A percentile compares a stretch with the other conserved stretches of the same genome.
Evolutionary conservation across 2,888 invertebrate species (phyloP).

Genomic region (Apamea epomidion): DNA sequence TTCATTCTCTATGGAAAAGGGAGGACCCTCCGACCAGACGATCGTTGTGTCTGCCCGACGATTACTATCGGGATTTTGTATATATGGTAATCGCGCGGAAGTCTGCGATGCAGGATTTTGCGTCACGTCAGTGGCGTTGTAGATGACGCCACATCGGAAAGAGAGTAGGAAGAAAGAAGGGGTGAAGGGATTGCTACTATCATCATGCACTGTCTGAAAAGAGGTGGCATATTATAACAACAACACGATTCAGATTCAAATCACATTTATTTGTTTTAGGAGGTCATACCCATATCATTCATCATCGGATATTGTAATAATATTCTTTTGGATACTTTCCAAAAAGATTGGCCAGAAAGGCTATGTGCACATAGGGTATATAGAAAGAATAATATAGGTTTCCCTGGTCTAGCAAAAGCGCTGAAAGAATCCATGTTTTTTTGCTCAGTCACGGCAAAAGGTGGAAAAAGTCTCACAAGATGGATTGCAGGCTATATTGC

Average conservation of each 20-base stretch:
- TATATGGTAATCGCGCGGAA: neutral
- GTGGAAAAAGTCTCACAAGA: conserved; percentile 28
- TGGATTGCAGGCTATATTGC: conserved; percentile 22
- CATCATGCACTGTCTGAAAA: neutral
- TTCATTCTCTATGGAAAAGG: neutral
- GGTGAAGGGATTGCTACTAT: neutral
- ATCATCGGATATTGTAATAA: conserved; percentile 42
- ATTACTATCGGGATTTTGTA: neutral
- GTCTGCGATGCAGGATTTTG: neutral
- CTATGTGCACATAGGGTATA: neutral
- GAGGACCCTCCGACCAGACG: neutral
- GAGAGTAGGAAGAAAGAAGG: neutral
- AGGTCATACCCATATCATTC: conserved; percentile 27
- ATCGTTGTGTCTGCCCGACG: neutral
- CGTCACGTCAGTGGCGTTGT: neutral
- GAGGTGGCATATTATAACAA: neutral
- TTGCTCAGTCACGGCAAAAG: conserved; percentile 13
- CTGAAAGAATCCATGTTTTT: conserved; percentile 13
- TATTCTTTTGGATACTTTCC: conserved; percentile 48
- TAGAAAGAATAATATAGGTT: neutral
- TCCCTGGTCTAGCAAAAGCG: neutral
- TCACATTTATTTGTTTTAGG: conserved; percentile 38
- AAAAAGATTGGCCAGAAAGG: conserved; percentile 19
- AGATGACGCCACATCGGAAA: neutral
- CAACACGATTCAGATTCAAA: conserved; percentile 21